Base-by-base conservation (phyloP, 2,113 vertebrate species). In the Saiga tatarica region DNA sequence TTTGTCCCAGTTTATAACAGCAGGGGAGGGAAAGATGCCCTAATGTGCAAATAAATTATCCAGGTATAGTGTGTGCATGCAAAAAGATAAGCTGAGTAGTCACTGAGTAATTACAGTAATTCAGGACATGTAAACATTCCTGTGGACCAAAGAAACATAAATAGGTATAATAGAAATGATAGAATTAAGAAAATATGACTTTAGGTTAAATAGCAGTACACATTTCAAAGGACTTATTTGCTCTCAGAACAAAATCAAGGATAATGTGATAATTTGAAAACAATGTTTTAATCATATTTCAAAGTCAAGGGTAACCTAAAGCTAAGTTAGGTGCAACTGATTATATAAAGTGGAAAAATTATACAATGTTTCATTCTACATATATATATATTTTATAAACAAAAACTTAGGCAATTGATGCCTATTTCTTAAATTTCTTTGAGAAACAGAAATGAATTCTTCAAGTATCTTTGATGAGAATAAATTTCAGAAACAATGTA, bases 31-130 rank as follows among this genome's bases (percentile, higher is more conserved):
- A 60, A 91, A 52, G 9, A 53, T 95, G 52, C 47, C 84, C 89
- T 84, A 89, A 76, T 84, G 86, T 92, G 64, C 89, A 97, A 96
- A 95, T 95, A 55, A 87, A 84, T 19, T 84, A 64, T 59, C 78
- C 94, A 96, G 78, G 87, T 92, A 62, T 92, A 81, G 87, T 74
- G 19, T 52, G 26, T 95, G 79, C 45, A 42, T 62, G 7, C 7
- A 76, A 91, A 96, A 86, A 85, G 71, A 94, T 97, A 97, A 95
- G 39, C 36, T 59, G 25, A 16, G 13, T 53, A 95, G 89, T 79
- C 25, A 11, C 36, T 95, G 83, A 97, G 45, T 95, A 96, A 97
- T 97, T 89, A 76, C 23, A 92, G 62, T 87, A 94, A 96, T 90
- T 94, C n/a, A 87, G 52, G 57, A 76, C 64, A 55, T 93, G 79